phyloP scores from a whole-genome alignment of 1,140 invertebrate genomes.

The Dendroctonus ponderosae region DNA sequence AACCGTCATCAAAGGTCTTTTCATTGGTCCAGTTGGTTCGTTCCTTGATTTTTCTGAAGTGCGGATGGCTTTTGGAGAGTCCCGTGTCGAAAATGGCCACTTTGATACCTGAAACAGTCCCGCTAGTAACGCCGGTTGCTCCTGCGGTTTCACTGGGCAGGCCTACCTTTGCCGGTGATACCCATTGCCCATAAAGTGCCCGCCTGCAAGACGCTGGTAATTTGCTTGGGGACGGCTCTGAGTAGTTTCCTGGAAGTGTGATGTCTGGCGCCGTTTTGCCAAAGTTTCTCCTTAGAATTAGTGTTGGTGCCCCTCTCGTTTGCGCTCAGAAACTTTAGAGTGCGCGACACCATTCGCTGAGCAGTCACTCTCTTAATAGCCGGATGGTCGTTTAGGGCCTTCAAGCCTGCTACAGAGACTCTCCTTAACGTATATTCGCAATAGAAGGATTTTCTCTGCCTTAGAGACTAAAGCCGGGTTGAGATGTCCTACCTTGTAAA shows the following conservation, averaged over 20 bases:
- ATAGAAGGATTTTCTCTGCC: not conserved
- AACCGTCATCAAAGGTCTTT: slow-evolving; percentile 85
- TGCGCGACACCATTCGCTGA: slow-evolving; percentile 77
- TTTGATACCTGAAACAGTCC: slow-evolving; percentile 59
- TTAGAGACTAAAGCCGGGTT: not conserved
- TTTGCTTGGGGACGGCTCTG: slow-evolving; percentile 77
- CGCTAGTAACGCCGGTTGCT: not conserved
- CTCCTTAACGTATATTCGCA: not conserved
- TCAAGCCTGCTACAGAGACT: slow-evolving; percentile 49
- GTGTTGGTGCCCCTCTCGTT: slow-evolving; percentile 46
- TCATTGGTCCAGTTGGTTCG: slow-evolving; percentile 97
- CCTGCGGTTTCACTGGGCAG: slow-evolving; percentile 66
- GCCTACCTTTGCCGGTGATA: slow-evolving; percentile 58
- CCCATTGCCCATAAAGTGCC: slow-evolving; percentile 86
- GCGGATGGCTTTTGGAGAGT: slow-evolving; percentile 83
- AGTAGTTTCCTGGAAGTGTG: slow-evolving; percentile 67
- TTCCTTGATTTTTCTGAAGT: slow-evolving; percentile 91
- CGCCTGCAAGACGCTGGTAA: slow-evolving; percentile 83
- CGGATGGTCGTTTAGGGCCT: slow-evolving; percentile 72
- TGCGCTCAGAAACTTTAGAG: slow-evolving; percentile 61
- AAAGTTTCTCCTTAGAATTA: slow-evolving; percentile 57
- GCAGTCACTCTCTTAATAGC: slow-evolving; percentile 74
- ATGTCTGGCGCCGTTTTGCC: slow-evolving; percentile 58
- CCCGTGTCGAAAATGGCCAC: slow-evolving; percentile 97
- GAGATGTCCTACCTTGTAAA: slow-evolving; percentile 28